phyloP scores from a whole-genome alignment of 2,888 invertebrate species.

The Drosophila aldrichi region DNA sequence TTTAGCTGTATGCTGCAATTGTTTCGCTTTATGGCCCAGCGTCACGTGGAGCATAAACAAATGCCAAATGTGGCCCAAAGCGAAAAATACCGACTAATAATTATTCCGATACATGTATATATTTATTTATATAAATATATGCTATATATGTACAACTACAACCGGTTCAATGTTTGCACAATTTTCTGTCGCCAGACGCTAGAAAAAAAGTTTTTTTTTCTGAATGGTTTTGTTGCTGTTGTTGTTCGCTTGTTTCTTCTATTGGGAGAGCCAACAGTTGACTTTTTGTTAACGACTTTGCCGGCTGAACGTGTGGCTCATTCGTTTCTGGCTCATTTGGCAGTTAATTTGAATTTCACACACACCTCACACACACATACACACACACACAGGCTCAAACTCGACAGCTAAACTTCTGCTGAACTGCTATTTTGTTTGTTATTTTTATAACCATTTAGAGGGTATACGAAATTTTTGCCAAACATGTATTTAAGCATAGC shows the following conservation, averaged over 20 bases:
- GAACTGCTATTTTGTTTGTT: conserved; percentile 20
- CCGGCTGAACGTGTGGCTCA: conserved; percentile 66
- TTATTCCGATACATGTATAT: not conserved
- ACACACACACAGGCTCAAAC: conserved; percentile 42
- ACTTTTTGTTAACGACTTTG: conserved; percentile 42
- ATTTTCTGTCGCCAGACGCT: conserved; percentile 70
- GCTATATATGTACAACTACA: conserved; percentile 58
- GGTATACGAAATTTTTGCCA: not conserved
- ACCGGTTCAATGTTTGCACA: conserved; percentile 81
- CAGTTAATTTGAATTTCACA: conserved; percentile 79
- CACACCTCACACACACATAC: conserved; percentile 64
- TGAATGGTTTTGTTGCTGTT: conserved; percentile 55
- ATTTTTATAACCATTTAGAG: conserved; percentile 16
- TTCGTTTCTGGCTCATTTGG: conserved; percentile 62
- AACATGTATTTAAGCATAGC: not conserved
- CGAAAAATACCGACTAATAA: conserved; percentile 18
- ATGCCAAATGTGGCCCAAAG: conserved; percentile 27
- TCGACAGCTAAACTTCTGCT: not conserved
- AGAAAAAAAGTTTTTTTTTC: conserved; percentile 47
- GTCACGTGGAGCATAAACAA: conserved; percentile 54
- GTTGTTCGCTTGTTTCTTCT: conserved; percentile 4
- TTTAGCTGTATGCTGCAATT: conserved; percentile 28
- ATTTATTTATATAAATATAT: not conserved
- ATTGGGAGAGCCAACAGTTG: conserved; percentile 31
- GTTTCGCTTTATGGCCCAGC: conserved; percentile 16